Conservation (phyloP, 35 echinoderm and acorn worm species). For the Chiridota heheva region DNA sequence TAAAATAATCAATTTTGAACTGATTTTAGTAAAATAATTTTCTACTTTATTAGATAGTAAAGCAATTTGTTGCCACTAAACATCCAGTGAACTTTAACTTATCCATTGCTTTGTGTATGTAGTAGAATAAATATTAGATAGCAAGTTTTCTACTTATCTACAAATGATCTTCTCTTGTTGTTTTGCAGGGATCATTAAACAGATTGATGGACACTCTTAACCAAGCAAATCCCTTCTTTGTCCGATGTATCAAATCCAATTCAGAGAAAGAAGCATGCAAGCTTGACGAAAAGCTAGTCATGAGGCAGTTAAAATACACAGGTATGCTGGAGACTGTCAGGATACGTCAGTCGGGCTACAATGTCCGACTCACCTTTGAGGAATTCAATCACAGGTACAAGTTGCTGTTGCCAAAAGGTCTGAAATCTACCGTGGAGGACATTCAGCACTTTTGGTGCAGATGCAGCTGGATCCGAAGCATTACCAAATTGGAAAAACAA, state of each 20-base stretch:
- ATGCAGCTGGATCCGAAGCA: conserved; percentile 88
- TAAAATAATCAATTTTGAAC: too few relatives aligned
- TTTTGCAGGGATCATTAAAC: conserved; percentile 66
- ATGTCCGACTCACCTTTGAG: conserved; percentile 95
- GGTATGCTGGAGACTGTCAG: conserved; percentile 96
- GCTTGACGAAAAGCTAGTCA: conserved; percentile 78
- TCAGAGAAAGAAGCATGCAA: conserved; percentile 83
- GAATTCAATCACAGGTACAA: conserved; percentile 95
- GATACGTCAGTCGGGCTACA: conserved; percentile 95
- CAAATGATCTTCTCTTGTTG: background rate
- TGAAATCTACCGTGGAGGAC: conserved; percentile 55
- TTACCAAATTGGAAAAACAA: conserved; percentile 94
- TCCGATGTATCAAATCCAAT: conserved; percentile 98
- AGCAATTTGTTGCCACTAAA: too few relatives aligned
- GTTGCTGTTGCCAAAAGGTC: conserved; percentile 70
- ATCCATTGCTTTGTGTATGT: too few relatives aligned
- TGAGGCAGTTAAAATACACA: conserved; percentile 92
- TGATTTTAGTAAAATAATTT: too few relatives aligned
- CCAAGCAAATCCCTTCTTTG: conserved; percentile 96
- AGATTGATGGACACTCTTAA: conserved; percentile 98
- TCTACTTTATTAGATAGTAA: too few relatives aligned
- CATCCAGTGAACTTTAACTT: too few relatives aligned
- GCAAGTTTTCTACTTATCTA: too few relatives aligned
- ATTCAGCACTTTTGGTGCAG: conserved; percentile 75
- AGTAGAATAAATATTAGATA: too few relatives aligned